These are phyloP conservation scores for Ecliptopera silaceata DNA, from an alignment of 2,888 invertebrate species.

Conservation along the genomic window DNA sequence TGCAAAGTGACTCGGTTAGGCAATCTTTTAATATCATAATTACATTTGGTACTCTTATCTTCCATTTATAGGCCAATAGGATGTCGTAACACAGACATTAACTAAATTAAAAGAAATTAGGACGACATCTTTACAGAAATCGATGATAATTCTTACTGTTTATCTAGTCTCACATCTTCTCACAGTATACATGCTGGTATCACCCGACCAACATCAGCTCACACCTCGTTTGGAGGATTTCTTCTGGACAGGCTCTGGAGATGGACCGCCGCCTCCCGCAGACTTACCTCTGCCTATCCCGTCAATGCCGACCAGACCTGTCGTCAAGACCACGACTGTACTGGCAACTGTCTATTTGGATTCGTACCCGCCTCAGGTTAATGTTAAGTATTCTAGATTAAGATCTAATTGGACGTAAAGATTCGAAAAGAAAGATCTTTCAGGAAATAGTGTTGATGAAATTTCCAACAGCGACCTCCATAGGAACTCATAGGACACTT, in stretches of 20 bases:
- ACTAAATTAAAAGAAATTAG: no score
- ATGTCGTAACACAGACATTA: not conserved
- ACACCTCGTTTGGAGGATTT: slow-evolving; percentile 90
- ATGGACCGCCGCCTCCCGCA: slow-evolving; percentile 86
- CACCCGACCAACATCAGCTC: slow-evolving; percentile 66
- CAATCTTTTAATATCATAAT: not conserved
- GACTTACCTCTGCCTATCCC: slow-evolving; percentile 71
- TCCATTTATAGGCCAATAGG: not conserved
- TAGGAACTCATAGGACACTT: no score
- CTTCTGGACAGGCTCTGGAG: slow-evolving; percentile 95
- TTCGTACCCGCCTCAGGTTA: slow-evolving; percentile 74
- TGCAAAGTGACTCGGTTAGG: not conserved
- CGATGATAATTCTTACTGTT: no score
- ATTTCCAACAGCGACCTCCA: no score
- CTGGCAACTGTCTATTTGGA: slow-evolving; percentile 88
- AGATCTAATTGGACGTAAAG: slow-evolving; percentile 1
- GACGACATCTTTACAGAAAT: not conserved
- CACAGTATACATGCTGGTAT: slow-evolving; percentile 69
- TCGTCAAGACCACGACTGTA: slow-evolving; percentile 86
- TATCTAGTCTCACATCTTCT: not conserved
- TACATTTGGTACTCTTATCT: not conserved
- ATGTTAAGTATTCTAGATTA: slow-evolving; percentile 39
- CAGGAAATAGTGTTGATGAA: not conserved
- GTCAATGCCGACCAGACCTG: slow-evolving; percentile 68
- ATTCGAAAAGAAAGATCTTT: not conserved